Percentiles rank a stretch among this genome's conserved stretches.
phyloP scores from a whole-genome alignment of 1,140 invertebrate species.

The Teleopsis dalmanni region DNA sequence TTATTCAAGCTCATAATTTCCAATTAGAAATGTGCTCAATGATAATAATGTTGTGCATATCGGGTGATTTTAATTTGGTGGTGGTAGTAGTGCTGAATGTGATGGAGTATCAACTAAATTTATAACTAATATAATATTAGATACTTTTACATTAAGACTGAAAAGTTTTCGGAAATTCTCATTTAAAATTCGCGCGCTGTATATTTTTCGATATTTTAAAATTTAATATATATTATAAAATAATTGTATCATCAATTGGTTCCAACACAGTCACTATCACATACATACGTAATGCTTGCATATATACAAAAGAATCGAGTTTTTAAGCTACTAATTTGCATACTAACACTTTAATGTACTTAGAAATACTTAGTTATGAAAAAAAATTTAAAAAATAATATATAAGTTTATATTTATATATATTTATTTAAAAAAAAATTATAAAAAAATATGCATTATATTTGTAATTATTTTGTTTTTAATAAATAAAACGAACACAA shows the following conservation, averaged over 20 bases:
- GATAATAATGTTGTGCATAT: too few species aligned
- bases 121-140: too few species aligned
- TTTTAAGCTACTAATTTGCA: background rate
- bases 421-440: slow-evolving; percentile 1
- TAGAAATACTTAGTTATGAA: background rate
- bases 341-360: slow-evolving; percentile 5
- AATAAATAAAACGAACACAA: slow-evolving; percentile 7
- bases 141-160: too few species aligned
- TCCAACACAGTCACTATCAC: slow-evolving; percentile 1
- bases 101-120: too few species aligned
- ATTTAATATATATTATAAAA: too few species aligned
- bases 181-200: too few species aligned
- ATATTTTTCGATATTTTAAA: too few species aligned
- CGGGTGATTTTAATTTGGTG: too few species aligned
- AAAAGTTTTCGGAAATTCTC: too few species aligned
- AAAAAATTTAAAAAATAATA: background rate
- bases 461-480: slow-evolving; percentile 3
- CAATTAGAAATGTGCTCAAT: too few species aligned
- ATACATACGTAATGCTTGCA: background rate
- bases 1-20: too few species aligned
- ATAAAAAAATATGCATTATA: slow-evolving; percentile 1
- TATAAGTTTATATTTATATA: background rate
- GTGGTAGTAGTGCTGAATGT: too few species aligned
- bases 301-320: background rate
- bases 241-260: slow-evolving; percentile 9